Evolutionary conservation across 1,140 invertebrate genomes (phyloP).

Genomic region (Leptoteleia sp.): DNA sequence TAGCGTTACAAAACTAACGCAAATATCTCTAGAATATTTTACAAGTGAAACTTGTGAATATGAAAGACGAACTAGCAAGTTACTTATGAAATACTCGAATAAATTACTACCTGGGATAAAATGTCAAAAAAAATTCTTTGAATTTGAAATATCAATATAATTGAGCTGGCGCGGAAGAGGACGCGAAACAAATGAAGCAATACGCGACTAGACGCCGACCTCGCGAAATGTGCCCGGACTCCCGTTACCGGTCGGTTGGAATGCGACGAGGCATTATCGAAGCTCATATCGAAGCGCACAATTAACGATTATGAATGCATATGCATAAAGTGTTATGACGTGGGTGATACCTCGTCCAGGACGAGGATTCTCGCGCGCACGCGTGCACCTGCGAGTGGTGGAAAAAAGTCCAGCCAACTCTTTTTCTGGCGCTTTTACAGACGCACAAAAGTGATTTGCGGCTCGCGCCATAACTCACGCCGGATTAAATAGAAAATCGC

Average conservation of each 20-base stretch:
- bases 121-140: no score
- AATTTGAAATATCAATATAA: no score
- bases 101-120: no score
- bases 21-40: no score
- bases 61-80: no score
- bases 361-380: conserved; percentile 60
- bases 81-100: no score
- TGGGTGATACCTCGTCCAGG: conserved; percentile 61
- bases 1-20: no score
- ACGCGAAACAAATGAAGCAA: conserved; percentile 13
- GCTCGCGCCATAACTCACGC: conserved; percentile 36
- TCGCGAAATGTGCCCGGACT: conserved; percentile 56
- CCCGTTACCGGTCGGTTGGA: conserved; percentile 54
- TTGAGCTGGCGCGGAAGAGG: conserved; percentile 10
- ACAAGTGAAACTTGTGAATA: no score
- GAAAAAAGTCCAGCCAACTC: conserved; percentile 52
- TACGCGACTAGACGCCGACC: conserved; percentile 32
- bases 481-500: conserved; percentile 56
- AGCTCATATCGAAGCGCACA: conserved; percentile 59
- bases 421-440: conserved; percentile 47
- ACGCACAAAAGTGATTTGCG: conserved; percentile 44
- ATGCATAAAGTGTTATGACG: conserved; percentile 65
- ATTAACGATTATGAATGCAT: conserved; percentile 67
- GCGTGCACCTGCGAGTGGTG: conserved; percentile 41
- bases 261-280: conserved; percentile 61